Evolutionary conservation across 2,888 invertebrate species (phyloP).

Genomic region (Prosapia bicincta): DNA sequence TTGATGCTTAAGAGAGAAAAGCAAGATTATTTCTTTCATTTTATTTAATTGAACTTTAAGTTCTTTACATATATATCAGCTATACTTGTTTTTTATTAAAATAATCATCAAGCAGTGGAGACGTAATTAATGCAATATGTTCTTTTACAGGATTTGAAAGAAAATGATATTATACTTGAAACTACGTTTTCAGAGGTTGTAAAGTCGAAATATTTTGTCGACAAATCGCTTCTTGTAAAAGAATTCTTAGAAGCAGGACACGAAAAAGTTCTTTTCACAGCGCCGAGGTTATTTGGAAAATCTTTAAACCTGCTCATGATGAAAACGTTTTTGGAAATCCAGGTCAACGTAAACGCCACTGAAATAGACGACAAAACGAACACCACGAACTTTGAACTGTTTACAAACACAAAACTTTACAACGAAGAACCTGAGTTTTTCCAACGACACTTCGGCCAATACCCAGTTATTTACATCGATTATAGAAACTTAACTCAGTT

Average conservation of each 20-base stretch:
- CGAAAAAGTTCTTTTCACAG: not conserved
- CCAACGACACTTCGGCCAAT: not conserved
- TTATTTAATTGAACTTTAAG: too few species aligned
- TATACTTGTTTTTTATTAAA: too few species aligned
- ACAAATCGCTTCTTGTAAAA: not conserved
- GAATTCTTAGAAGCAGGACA: not conserved
- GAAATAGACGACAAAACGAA: not conserved
- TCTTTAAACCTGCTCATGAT: not conserved
- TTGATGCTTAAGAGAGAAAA: too few species aligned
- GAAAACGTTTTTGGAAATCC: not conserved
- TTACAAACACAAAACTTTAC: not conserved
- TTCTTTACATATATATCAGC: too few species aligned
- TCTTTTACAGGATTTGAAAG: too few species aligned
- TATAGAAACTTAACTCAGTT: not conserved
- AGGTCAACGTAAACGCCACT: not conserved
- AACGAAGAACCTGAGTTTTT: not conserved
- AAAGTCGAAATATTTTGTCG: not conserved
- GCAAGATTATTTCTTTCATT: too few species aligned
- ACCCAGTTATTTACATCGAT: not conserved
- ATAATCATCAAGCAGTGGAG: too few species aligned
- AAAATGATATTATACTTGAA: too few species aligned
- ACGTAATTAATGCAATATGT: too few species aligned
- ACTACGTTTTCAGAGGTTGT: not conserved
- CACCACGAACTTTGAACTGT: not conserved
- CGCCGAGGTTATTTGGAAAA: not conserved